Evolutionary conservation across 2,797 vertebrate genomes (phyloP).

Genomic region (Fratercula arctica): DNA sequence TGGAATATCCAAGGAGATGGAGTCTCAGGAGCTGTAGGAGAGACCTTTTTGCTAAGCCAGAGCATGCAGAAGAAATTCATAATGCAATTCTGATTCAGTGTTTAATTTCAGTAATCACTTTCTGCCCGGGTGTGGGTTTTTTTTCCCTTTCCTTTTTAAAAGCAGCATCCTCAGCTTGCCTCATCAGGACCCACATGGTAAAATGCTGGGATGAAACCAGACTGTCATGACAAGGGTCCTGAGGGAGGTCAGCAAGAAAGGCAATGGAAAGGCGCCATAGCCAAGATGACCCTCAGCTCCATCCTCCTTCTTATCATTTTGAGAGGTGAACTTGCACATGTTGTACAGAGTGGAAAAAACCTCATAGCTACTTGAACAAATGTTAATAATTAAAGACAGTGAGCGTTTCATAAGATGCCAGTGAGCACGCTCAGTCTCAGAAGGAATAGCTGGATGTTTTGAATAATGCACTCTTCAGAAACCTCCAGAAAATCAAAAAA

Average conservation of each 20-base stretch:
- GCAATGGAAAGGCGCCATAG: not conserved
- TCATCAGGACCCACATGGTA: not conserved
- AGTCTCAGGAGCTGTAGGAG: not conserved
- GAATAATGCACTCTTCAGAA: conserved; percentile 15
- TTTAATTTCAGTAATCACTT: not conserved
- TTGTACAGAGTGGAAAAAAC: not conserved
- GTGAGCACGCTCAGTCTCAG: not conserved
- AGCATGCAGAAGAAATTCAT: not conserved
- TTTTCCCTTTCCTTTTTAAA: not conserved
- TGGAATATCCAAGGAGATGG: not conserved
- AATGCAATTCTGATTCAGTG: not conserved
- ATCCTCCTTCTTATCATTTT: not conserved
- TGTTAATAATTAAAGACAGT: conserved; percentile 11
- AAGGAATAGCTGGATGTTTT: not conserved
- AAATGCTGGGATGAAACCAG: not conserved
- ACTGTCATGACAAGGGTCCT: not conserved
- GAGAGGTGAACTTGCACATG: not conserved
- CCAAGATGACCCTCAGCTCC: not conserved
- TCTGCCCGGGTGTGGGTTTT: not conserved
- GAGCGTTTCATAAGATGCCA: not conserved
- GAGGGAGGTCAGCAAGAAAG: not conserved
- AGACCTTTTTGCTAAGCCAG: not conserved
- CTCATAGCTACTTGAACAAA: not conserved
- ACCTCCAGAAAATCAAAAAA: not conserved
- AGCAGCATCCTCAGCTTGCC: not conserved